phyloP scores from a whole-genome alignment of 1,140 invertebrate species.

The Lutraria rhynchaena region DNA sequence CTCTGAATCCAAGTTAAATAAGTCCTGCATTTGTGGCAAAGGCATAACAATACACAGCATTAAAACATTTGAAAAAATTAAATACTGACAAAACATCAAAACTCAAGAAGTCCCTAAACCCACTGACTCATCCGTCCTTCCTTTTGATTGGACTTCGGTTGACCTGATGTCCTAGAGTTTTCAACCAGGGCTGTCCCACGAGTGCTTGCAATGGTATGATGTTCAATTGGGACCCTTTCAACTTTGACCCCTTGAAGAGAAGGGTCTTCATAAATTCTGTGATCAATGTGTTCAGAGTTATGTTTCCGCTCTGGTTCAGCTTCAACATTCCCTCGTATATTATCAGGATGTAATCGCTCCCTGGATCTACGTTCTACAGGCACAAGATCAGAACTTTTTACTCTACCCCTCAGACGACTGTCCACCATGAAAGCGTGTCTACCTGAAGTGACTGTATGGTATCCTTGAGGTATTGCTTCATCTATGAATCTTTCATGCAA shows the following conservation, averaged over 20 bases:
- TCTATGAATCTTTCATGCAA: constrained; percentile 28
- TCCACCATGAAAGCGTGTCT: constrained; percentile 37
- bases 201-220: constrained; percentile 32
- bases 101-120: constrained; percentile 34
- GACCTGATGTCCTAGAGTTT: neutral
- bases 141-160: neutral
- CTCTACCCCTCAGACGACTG: constrained; percentile 1
- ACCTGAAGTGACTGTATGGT: constrained; percentile 35
- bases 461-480: constrained; percentile 41
- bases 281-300: neutral
- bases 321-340: neutral
- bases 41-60: neutral
- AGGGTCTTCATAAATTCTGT: neutral
- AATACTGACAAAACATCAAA: too few relatives aligned
- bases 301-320: neutral
- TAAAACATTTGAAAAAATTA: too few relatives aligned
- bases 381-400: neutral
- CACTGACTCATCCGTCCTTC: constrained; percentile 31
- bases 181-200: constrained; percentile 3
- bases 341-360: too few relatives aligned
- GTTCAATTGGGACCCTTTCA: neutral
- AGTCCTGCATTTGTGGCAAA: neutral
- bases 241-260: neutral
- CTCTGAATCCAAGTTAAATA: constrained; percentile 1
- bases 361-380: neutral